Percentiles rank a stretch among this genome's conserved stretches.
Evolutionary conservation across 2,888 invertebrate species (phyloP).

Genomic region (Steinernema hermaphroditum): DNA sequence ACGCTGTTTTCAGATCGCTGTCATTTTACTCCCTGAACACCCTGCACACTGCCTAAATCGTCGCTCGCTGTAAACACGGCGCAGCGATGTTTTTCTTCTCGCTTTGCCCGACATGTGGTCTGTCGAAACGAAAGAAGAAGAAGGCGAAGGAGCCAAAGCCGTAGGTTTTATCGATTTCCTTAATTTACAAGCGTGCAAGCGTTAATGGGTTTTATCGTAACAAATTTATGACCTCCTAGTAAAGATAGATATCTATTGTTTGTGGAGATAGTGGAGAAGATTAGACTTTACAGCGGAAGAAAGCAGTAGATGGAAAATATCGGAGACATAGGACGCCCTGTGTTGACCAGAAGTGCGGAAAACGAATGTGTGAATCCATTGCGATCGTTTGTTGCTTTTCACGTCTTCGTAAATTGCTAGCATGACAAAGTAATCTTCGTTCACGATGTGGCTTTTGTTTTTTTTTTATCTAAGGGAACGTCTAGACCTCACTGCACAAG

Average conservation of each 20-base stretch:
- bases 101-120: slow-evolving; percentile 5
- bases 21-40: neutral
- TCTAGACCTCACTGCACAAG: too few relatives aligned
- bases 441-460: too few relatives aligned
- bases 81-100: neutral
- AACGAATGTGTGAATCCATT: too few relatives aligned
- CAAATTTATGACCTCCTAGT: neutral
- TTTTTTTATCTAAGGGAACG: too few relatives aligned
- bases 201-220: neutral
- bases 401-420: too few relatives aligned
- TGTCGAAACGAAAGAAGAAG: slow-evolving; percentile 8
- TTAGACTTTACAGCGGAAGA: neutral
- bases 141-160: neutral
- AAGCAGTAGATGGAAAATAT: neutral
- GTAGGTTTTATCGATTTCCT: neutral
- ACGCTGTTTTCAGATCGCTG: neutral
- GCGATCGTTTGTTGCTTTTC: too few relatives aligned
- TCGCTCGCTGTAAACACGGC: too few relatives aligned
- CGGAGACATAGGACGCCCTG: too few relatives aligned
- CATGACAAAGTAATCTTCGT: too few relatives aligned
- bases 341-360: too few relatives aligned
- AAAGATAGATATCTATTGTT: neutral
- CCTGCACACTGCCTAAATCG: neutral
- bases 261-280: neutral
- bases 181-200: neutral